Evolutionary conservation across 1,140 invertebrate species (phyloP).

Genomic region (Aphis gossypii): DNA sequence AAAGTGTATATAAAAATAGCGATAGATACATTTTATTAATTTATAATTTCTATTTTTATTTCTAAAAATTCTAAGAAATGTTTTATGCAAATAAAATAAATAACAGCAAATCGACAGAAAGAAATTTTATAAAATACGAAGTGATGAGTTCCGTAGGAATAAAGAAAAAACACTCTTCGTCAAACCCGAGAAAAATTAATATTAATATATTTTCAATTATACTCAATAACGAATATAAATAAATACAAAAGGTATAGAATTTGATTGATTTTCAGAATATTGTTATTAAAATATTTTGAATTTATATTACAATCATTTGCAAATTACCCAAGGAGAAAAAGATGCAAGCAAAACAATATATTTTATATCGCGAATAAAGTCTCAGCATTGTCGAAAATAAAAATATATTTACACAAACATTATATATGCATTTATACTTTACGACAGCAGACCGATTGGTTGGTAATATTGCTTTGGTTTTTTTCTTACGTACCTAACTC

Average conservation of each 20-base stretch:
- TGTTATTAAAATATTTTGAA: constrained; percentile 23
- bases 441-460: neutral
- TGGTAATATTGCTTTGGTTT: neutral
- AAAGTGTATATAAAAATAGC: neutral
- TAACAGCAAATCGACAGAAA: neutral
- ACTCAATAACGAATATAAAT: neutral
- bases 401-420: neutral
- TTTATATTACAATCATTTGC: neutral
- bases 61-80: neutral
- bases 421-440: neutral
- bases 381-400: neutral
- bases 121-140: neutral
- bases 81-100: neutral
- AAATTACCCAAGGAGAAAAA: neutral
- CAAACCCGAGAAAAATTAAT: neutral
- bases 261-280: neutral
- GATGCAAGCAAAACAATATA: neutral
- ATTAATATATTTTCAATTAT: neutral
- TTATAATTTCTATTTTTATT: neutral
- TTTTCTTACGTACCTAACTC: neutral
- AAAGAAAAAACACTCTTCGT: neutral
- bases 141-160: neutral
- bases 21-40: neutral
- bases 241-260: neutral
- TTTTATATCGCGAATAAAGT: neutral